phyloP scores from a whole-genome alignment of 1,140 invertebrate genomes.

The Drosophila lini region DNA sequence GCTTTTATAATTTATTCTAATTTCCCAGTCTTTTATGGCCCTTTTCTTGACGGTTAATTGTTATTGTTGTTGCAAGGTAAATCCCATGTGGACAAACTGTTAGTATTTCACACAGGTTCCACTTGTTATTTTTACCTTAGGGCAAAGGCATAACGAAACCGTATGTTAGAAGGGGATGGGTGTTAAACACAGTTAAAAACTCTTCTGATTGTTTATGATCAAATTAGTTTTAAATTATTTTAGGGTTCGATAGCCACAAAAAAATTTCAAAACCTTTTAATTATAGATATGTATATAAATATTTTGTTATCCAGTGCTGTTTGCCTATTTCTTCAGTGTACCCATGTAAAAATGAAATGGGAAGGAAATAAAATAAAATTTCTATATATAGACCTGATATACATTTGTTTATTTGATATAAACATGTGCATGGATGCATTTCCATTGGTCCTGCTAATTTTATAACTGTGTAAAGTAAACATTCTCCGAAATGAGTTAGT shows the following conservation, averaged over 20 bases:
- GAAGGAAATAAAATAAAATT: slow-evolving; percentile 18
- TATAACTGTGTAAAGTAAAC: slow-evolving; percentile 19
- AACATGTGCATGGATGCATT: slow-evolving; percentile 13
- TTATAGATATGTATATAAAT: neutral
- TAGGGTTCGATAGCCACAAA: neutral
- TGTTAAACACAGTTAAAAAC: neutral
- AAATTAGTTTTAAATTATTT: neutral
- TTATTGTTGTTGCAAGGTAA: slow-evolving; percentile 21
- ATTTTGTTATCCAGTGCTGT: rapidly evolving
- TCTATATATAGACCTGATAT: slow-evolving; percentile 22
- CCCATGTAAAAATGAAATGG: slow-evolving; percentile 6
- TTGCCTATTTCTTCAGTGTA: neutral
- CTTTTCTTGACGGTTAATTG: slow-evolving; percentile 45
- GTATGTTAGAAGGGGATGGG: slow-evolving; percentile 4
- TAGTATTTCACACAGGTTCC: slow-evolving; percentile 51
- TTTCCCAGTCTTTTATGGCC: slow-evolving; percentile 54
- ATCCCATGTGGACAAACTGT: slow-evolving; percentile 38
- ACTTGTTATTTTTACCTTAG: slow-evolving; percentile 25
- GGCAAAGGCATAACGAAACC: neutral
- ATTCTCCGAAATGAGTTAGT: slow-evolving; percentile 4
- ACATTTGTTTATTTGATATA: slow-evolving; percentile 23
- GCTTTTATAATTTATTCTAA: slow-evolving; percentile 74
- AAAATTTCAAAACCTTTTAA: neutral
- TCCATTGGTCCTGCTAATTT: neutral
- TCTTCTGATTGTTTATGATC: neutral